A percentile compares a stretch with the other conserved stretches of the same genome.
Conservation (phyloP, 2,797 vertebrate genomes). For the Brachyrhaphis roseni region DNA sequence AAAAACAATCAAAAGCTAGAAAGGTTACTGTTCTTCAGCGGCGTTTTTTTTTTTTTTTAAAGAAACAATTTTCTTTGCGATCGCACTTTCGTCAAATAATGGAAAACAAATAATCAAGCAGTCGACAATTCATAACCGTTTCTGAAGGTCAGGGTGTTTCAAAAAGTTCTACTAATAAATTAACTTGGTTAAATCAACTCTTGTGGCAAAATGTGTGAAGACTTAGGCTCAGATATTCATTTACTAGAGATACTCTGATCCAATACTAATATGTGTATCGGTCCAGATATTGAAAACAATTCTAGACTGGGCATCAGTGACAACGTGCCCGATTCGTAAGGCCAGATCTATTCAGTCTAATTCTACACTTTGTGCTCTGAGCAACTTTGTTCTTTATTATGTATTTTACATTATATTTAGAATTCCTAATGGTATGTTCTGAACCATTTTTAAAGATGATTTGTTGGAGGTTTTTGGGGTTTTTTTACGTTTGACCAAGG, state of each 20-base stretch:
- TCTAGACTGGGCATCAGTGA: no score
- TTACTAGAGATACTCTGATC: background rate
- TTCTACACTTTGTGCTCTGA: no score
- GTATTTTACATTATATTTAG: no score
- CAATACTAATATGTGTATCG: no score
- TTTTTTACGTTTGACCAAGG: no score
- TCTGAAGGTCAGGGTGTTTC: background rate
- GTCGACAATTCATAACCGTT: background rate
- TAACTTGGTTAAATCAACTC: background rate
- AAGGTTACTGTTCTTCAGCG: background rate
- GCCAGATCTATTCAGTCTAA: no score
- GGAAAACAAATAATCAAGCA: background rate
- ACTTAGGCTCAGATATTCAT: background rate
- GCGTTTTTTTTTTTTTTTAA: background rate
- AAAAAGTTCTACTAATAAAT: background rate
- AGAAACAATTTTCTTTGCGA: background rate
- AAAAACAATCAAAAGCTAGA: background rate
- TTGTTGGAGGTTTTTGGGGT: no score
- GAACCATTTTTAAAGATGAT: no score
- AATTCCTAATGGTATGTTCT: no score
- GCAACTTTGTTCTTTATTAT: no score
- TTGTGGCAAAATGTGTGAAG: background rate
- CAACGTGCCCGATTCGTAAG: no score
- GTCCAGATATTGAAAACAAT: no score
- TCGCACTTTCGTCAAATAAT: background rate